These are phyloP conservation scores for Prionailurus viverrinus DNA, from an alignment of 2,113 vertebrate genomes.

Conservation along the genomic window DNA sequence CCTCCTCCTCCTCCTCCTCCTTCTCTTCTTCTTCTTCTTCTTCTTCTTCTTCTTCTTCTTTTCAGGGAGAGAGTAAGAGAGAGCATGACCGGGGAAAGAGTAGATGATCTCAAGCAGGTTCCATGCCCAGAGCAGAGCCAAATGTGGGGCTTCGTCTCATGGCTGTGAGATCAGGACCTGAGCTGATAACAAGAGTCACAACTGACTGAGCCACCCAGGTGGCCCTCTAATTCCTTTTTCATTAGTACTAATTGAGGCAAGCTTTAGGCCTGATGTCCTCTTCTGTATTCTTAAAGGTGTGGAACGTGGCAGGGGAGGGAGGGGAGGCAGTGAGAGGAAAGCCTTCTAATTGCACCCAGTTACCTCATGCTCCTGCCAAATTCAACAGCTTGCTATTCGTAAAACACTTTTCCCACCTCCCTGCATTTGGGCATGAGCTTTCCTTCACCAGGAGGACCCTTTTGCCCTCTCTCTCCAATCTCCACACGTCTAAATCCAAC, in stretches of 20 bases:
- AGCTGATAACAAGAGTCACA: no score
- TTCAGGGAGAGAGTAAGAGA: no score
- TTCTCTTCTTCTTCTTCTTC: no score
- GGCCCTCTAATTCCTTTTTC: background rate
- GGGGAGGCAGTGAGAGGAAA: background rate
- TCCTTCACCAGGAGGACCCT: background rate
- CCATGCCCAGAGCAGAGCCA: no score
- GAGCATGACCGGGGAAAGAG: no score
- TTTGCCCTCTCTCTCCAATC: background rate
- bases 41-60: background rate
- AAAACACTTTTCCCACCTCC: background rate
- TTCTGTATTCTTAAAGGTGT: background rate
- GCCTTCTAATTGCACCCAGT: background rate
- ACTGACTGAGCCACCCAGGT: no score
- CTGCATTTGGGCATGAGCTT: background rate
- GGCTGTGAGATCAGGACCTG: no score
- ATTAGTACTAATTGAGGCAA: background rate
- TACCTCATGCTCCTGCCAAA: background rate
- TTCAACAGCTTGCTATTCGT: background rate
- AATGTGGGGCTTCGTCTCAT: no score
- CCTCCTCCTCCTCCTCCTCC: background rate
- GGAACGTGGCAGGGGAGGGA: no score
- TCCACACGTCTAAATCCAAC: background rate
- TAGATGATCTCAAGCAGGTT: no score
- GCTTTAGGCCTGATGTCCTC: background rate